Conservation (phyloP, 2,113 vertebrate genomes). For the Rhinolophus sinicus region DNA sequence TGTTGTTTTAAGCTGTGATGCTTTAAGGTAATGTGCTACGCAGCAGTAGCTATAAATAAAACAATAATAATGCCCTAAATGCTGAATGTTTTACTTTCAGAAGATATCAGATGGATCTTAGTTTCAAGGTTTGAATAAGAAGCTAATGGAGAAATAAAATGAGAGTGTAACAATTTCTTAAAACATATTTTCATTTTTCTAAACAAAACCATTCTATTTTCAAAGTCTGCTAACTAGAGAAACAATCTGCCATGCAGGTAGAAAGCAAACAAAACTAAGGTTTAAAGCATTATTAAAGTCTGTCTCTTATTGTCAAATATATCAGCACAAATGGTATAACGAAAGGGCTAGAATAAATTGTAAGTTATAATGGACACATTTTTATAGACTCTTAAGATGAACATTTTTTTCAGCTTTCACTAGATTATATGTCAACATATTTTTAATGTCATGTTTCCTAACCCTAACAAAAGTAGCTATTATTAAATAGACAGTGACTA, state of each 20-base stretch:
- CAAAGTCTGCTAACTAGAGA: conserved; percentile 44
- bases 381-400: not conserved
- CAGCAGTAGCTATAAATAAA: not conserved
- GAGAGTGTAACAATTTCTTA: conserved; percentile 20
- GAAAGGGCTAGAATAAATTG: not conserved
- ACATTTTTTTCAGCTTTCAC: not conserved
- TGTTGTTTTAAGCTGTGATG: not conserved
- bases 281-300: not conserved
- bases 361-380: not conserved
- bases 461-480: not conserved
- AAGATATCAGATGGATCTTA: not conserved
- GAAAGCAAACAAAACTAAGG: not conserved
- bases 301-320: not conserved
- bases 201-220: conserved; percentile 3
- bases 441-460: not conserved
- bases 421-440: not conserved
- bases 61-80: not conserved
- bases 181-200: conserved; percentile 15
- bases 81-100: not conserved
- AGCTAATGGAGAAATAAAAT: conserved; percentile 8
- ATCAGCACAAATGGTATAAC: not conserved
- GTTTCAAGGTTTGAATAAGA: not conserved
- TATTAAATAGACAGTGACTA: not conserved
- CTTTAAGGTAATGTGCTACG: not conserved
- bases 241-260: not conserved